Conservation (phyloP, 2,888 invertebrate species). For the Mythimna impura region DNA sequence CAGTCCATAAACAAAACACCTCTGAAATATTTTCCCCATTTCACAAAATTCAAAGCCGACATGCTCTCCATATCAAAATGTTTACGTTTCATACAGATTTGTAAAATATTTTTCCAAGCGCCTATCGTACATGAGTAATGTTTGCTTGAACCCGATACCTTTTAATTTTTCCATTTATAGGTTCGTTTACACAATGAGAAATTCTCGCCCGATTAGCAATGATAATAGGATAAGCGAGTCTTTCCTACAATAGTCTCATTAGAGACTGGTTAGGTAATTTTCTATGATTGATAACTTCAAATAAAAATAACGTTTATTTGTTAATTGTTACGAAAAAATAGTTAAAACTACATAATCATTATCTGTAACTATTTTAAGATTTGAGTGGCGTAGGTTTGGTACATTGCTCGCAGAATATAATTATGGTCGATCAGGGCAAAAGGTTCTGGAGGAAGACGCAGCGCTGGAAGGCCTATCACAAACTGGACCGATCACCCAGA, state of each 20-base stretch:
- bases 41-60: slow-evolving; percentile 17
- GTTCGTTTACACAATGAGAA: neutral
- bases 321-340: too few species aligned
- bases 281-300: too few species aligned
- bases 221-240: neutral
- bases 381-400: too few species aligned
- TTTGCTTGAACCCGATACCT: slow-evolving; percentile 29
- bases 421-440: too few species aligned
- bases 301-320: too few species aligned
- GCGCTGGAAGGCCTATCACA: too few species aligned
- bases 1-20: neutral
- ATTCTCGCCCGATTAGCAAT: neutral
- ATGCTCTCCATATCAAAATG: slow-evolving; percentile 26
- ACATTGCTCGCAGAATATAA: too few species aligned
- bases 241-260: neutral
- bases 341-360: too few species aligned
- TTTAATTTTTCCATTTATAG: slow-evolving; percentile 18
- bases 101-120: slow-evolving; percentile 40
- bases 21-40: neutral
- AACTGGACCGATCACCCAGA: too few species aligned
- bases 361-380: too few species aligned
- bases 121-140: slow-evolving; percentile 5
- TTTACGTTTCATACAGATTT: slow-evolving; percentile 44
- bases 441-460: too few species aligned
- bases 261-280: too few species aligned